These are phyloP conservation scores for Lamprotornis superbus DNA, from an alignment of 2,113 vertebrate genomes.

Conservation along the genomic window DNA sequence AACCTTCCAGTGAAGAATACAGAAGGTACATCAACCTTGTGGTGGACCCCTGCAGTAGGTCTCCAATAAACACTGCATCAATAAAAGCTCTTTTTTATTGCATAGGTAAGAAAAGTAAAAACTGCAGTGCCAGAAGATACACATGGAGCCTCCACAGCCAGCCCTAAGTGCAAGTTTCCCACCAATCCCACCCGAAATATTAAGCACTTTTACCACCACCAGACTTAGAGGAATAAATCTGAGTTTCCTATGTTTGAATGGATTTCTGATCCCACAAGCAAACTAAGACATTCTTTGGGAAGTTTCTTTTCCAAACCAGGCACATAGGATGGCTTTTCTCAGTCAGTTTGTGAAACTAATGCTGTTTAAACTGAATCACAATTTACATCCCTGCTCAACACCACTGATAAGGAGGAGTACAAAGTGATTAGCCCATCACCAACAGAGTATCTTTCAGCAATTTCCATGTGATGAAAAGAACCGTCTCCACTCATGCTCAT, in stretches of 20 bases:
- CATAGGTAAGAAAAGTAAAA: background rate
- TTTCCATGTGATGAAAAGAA: background rate
- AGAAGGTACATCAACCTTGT: background rate
- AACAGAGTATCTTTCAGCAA: background rate
- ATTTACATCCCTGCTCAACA: background rate
- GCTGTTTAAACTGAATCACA: background rate
- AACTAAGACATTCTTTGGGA: background rate
- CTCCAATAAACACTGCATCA: background rate
- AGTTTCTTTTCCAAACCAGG: background rate
- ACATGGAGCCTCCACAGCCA: rapidly evolving
- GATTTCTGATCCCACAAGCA: background rate
- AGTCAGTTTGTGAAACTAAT: background rate
- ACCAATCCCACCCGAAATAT: background rate
- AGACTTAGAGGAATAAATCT: background rate
- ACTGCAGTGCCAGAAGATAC: background rate
- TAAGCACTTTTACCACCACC: background rate
- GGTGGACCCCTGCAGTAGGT: background rate
- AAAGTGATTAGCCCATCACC: background rate
- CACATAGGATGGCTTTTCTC: background rate
- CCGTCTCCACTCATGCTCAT: background rate
- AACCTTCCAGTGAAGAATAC: background rate
- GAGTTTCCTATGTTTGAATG: background rate
- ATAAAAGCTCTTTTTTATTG: background rate
- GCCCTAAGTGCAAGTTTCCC: background rate
- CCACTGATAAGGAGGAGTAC: background rate